Evolutionary conservation across 2,797 vertebrate species (phyloP).

Genomic region (Telmatherina bonti): DNA sequence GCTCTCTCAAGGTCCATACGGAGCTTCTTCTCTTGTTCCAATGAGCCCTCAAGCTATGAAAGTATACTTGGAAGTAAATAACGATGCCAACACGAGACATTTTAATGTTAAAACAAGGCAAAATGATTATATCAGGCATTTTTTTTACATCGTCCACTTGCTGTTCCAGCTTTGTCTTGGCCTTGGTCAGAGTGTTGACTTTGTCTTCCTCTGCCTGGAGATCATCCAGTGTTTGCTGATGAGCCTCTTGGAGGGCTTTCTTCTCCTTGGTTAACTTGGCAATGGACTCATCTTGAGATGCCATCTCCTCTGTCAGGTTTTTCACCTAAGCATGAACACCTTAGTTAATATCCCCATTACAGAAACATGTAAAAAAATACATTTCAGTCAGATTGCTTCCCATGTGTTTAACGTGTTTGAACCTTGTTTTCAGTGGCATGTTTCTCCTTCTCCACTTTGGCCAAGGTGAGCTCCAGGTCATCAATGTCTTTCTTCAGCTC

Average conservation of each 20-base stretch:
- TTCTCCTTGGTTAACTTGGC: slow-evolving; percentile 86
- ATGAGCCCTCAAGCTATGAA: no score
- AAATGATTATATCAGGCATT: no score
- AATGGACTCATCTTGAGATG: slow-evolving; percentile 86
- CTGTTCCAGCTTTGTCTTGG: slow-evolving; percentile 88
- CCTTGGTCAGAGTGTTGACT: slow-evolving; percentile 86
- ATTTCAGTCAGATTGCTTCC: no score
- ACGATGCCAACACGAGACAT: no score
- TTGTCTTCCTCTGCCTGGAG: slow-evolving; percentile 92
- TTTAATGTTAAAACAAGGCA: no score
- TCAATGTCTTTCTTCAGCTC: slow-evolving; percentile 93
- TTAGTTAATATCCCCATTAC: no score
- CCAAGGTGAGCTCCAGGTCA: slow-evolving; percentile 88
- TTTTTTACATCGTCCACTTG: slow-evolving; percentile 69
- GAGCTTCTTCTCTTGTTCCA: no score
- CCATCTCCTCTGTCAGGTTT: slow-evolving; percentile 90
- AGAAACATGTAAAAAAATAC: no score
- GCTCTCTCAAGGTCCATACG: no score
- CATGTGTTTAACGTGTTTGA: no score
- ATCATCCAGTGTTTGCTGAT: slow-evolving; percentile 88
- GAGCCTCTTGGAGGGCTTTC: slow-evolving; percentile 86
- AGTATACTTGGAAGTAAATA: no score
- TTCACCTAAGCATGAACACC: no score
- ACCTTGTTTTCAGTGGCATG: slow-evolving; percentile 85
- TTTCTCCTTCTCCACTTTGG: slow-evolving; percentile 93